Conservation (phyloP, 2,113 vertebrate species). For the Callorhinus ursinus region DNA sequence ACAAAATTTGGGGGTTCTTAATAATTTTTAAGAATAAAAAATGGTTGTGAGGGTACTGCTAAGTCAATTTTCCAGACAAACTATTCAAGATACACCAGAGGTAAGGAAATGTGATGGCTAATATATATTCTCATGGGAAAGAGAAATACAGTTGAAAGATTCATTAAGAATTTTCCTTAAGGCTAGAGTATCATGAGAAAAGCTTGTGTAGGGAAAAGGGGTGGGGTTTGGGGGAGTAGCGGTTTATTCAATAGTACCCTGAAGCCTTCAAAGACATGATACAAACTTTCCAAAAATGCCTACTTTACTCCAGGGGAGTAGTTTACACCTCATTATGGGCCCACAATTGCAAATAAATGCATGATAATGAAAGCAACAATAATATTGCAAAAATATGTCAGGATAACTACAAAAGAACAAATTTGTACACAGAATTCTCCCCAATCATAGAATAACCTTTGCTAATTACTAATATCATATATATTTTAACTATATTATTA, state of each 20-base stretch:
- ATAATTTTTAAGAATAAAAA: background rate
- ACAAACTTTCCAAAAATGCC: slow-evolving; percentile 41
- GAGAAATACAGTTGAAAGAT: background rate
- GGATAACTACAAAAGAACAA: slow-evolving; percentile 34
- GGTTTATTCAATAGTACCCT: background rate
- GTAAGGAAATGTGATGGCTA: background rate
- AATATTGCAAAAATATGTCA: slow-evolving; percentile 41
- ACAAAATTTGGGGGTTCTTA: background rate
- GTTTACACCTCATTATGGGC: slow-evolving; percentile 33
- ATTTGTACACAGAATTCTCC: background rate
- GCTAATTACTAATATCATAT: background rate
- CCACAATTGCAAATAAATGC: slow-evolving; percentile 52
- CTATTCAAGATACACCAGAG: background rate
- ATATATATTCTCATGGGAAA: background rate
- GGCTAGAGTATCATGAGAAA: background rate
- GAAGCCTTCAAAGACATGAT: background rate
- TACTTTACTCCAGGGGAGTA: slow-evolving; percentile 58
- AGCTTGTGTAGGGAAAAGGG: background rate
- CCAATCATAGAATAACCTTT: background rate
- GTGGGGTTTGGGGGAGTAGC: too few species aligned
- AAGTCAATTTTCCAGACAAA: background rate
- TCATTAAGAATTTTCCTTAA: background rate
- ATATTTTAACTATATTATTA: too few species aligned
- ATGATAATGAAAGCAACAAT: slow-evolving; percentile 44
- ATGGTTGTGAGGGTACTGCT: background rate